Evolutionary conservation across 2,888 invertebrate genomes (phyloP), one percentile per base, ranked within the genome.

Genomic region (Hypselothyrea guttata): DNA sequence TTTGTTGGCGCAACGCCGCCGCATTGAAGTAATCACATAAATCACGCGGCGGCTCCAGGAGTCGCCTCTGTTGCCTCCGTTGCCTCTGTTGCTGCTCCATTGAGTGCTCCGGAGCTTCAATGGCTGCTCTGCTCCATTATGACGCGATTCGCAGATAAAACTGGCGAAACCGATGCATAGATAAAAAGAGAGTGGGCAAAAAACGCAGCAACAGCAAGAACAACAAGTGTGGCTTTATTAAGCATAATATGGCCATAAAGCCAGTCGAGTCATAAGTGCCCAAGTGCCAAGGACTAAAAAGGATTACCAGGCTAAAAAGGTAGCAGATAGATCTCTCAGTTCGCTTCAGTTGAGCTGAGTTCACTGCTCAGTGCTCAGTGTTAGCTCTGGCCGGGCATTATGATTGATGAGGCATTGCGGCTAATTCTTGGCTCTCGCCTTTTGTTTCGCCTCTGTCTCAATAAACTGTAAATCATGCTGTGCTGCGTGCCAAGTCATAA

Each of bases 11-110:
- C 79, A 86, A 84, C 84, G 82, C 77, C 86, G 85, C 84, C 87
- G 86, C 86, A 86, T 84, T 85, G 86, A 86, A 86, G 86, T 85
- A 84, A 85, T 86, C 85, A 71, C 87, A 87, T 86, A 86, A 86
- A 86, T 86, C 86, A 86, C 78, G 71, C 64, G 47, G 67, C 55
- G 61, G 66, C 68, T 71, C 64, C 75, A 78, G 79, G 72, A 78
- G 67, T 38, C 38, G 38, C 71, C 42, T 62, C 22, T 22, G 22
- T 5, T 22, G 22, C 22, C 5, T 2, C 22, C 5, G 22, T 5
- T 22, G 22, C 22, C 5, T 2, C 22, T 22, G 22, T 22, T 65
- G n/a, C n/a, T n/a, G n/a, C n/a, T n/a, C n/a, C n/a, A n/a, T n/a
- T n/a, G n/a, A n/a, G n/a, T n/a, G n/a, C n/a, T n/a, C n/a, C 59